phyloP scores from a whole-genome alignment of 2,888 invertebrate genomes.

The Agrotis clavis region DNA sequence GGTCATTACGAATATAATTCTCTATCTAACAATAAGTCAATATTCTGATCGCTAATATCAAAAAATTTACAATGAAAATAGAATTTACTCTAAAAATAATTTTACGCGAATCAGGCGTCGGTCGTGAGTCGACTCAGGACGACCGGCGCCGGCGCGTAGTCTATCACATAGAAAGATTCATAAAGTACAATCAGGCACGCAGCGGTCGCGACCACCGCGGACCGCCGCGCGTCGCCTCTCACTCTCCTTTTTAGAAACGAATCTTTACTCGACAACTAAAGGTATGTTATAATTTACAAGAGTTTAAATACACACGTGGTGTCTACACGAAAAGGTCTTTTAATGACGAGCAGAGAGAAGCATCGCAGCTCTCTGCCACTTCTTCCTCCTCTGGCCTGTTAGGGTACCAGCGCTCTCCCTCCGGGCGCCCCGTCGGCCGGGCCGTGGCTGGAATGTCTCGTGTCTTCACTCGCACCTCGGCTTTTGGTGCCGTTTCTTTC shows the following conservation, averaged over 20 bases:
- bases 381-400: conserved; percentile 93
- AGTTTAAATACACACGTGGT: conserved; percentile 75
- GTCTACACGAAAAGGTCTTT: conserved; percentile 96
- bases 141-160: conserved; percentile 85
- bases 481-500: conserved; percentile 75
- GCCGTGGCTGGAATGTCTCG: conserved; percentile 80
- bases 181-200: conserved; percentile 83
- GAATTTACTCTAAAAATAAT: conserved; percentile 90
- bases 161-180: conserved; percentile 91
- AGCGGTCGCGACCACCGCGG: conserved; percentile 60
- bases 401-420: conserved; percentile 91
- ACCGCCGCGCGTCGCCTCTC: conserved; percentile 68
- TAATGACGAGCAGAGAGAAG: conserved; percentile 95
- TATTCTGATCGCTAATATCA: conserved; percentile 89
- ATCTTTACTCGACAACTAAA: conserved; percentile 84
- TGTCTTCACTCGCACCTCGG: conserved; percentile 82
- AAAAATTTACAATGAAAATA: conserved; percentile 91
- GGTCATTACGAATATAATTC: conserved; percentile 87
- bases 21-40: conserved; percentile 90
- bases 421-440: conserved; percentile 70
- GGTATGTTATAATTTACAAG: conserved; percentile 82
- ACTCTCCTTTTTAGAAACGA: conserved; percentile 76
- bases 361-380: conserved; percentile 94
- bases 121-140: conserved; percentile 85
- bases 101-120: conserved; percentile 83